Percentiles rank a stretch among this genome's conserved stretches.
Evolutionary conservation across 2,888 invertebrate genomes (phyloP).

Genomic region (Drosophila nr. medialis): DNA sequence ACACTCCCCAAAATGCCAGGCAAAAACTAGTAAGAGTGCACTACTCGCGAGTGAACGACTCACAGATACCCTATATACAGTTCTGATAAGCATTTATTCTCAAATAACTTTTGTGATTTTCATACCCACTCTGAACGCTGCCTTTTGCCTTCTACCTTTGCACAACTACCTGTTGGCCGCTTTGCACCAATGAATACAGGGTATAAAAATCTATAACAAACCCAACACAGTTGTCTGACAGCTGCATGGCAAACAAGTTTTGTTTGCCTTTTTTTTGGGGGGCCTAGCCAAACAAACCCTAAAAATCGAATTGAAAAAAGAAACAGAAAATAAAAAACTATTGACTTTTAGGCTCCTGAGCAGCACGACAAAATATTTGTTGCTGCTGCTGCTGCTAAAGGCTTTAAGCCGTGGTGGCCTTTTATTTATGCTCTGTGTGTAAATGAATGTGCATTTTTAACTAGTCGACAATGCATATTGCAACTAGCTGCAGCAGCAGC

Average conservation of each 20-base stretch:
- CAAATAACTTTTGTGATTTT: background rate
- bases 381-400: constrained; percentile 6
- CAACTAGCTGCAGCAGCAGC: constrained; percentile 27
- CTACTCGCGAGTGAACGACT: background rate
- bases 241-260: constrained; percentile 62
- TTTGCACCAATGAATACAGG: background rate
- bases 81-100: too few species aligned
- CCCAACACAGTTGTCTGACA: constrained; percentile 32
- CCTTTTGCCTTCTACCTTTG: background rate
- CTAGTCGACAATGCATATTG: constrained; percentile 38
- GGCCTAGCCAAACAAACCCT: constrained; percentile 57
- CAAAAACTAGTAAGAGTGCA: constrained; percentile 9
- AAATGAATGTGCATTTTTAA: constrained; percentile 44
- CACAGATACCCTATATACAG: background rate
- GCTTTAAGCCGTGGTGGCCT: constrained; percentile 50
- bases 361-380: constrained; percentile 31
- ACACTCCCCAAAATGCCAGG: constrained; percentile 61
- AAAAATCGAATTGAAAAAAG: constrained; percentile 31
- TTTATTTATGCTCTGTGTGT: constrained; percentile 37
- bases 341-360: constrained; percentile 28
- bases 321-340: background rate
- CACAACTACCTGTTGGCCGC: background rate
- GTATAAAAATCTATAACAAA: constrained; percentile 38
- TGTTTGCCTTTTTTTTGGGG: background rate
- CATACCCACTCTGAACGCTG: background rate